Conservation (phyloP, 2,888 invertebrate genomes). For the Eristalis pertinax region DNA sequence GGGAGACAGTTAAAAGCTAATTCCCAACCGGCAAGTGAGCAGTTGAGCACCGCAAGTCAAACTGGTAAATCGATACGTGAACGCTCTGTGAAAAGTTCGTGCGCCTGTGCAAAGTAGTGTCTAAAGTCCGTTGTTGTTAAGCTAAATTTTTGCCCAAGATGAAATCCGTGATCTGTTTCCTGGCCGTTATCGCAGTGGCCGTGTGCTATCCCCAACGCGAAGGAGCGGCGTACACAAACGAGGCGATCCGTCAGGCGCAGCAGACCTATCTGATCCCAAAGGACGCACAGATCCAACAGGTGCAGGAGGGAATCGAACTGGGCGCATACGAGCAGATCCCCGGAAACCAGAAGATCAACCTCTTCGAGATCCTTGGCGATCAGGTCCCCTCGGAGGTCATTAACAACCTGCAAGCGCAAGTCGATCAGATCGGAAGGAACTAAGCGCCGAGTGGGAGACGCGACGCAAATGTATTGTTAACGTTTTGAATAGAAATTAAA, state of each 20-base stretch:
- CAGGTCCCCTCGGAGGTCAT: conserved; percentile 94
- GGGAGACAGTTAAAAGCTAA: conserved; percentile 70
- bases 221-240: conserved; percentile 91
- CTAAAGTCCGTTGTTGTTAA: background rate
- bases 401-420: conserved; percentile 92
- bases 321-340: conserved; percentile 94
- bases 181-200: conserved; percentile 73
- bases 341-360: conserved; percentile 90
- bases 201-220: conserved; percentile 86
- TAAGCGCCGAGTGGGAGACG: conserved; percentile 76
- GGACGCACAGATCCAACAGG: conserved; percentile 93
- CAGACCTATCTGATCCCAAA: conserved; percentile 92
- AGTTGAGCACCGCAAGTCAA: conserved; percentile 59
- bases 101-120: background rate
- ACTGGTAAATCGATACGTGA: conserved; percentile 29
- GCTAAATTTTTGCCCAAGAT: conserved; percentile 18
- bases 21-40: conserved; percentile 45
- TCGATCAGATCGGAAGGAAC: conserved; percentile 90
- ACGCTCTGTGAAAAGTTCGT: conserved; percentile 10
- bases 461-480: conserved; percentile 4
- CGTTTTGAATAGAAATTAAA: conserved; percentile 15
- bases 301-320: conserved; percentile 92
- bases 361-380: conserved; percentile 92
- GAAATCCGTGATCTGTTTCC: conserved; percentile 74
- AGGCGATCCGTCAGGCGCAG: conserved; percentile 93